phyloP scores from a whole-genome alignment of 1,140 invertebrate species.

The Cherax quadricarinatus region DNA sequence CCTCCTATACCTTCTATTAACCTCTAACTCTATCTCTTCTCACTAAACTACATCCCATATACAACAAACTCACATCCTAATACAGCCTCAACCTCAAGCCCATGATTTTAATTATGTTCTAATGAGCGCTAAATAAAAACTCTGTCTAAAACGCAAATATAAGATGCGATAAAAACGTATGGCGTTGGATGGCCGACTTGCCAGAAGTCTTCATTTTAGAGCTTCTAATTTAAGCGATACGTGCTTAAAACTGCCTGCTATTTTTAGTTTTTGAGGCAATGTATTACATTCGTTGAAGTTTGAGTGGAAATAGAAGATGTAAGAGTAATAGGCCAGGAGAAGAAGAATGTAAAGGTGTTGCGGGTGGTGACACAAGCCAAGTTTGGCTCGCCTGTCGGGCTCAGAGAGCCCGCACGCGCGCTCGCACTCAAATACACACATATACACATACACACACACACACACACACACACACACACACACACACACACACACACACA shows the following conservation, averaged over 20 bases:
- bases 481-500: too few relatives aligned
- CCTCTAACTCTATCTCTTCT: not conserved
- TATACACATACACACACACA: too few relatives aligned
- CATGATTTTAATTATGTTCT: not conserved
- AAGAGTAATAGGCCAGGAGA: too few relatives aligned
- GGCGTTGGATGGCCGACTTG: slow-evolving; percentile 34
- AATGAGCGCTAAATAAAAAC: not conserved
- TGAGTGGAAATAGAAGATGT: not conserved
- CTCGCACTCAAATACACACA: not conserved
- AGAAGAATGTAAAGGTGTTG: slow-evolving; percentile 23
- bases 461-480: too few relatives aligned
- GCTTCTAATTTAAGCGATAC: not conserved
- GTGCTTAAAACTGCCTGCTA: not conserved
- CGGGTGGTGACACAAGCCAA: slow-evolving; percentile 37
- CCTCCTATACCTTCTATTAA: not conserved
- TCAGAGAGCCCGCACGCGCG: not conserved
- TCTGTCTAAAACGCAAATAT: slow-evolving; percentile 9
- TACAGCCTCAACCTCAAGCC: too few relatives aligned
- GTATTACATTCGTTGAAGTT: not conserved
- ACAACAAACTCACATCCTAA: too few relatives aligned
- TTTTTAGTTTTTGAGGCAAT: not conserved
- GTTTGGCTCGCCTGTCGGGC: slow-evolving; percentile 43
- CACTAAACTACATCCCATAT: not conserved
- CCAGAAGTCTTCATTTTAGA: slow-evolving; percentile 30
- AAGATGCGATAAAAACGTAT: slow-evolving; percentile 22